Conservation (phyloP, 2,797 vertebrate genomes). For the Pristis pectinata region DNA sequence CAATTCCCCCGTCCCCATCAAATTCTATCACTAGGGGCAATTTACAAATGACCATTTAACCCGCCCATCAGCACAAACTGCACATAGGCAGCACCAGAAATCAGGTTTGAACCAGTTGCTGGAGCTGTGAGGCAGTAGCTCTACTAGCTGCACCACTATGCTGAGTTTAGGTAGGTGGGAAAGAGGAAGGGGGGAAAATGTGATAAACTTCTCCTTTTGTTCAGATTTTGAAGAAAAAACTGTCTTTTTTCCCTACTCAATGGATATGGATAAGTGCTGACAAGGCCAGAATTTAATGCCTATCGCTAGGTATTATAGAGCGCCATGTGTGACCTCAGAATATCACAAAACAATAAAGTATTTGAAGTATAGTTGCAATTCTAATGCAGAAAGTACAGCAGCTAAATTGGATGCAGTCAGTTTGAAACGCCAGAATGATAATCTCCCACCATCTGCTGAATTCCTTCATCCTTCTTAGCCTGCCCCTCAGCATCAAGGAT, state of each 20-base stretch:
- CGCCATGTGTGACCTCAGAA: neutral
- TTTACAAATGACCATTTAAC: no score
- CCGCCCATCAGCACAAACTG: no score
- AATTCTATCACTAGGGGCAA: no score
- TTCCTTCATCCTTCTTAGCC: neutral
- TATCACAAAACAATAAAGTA: neutral
- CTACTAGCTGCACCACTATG: no score
- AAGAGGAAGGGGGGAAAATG: neutral
- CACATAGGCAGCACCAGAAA: no score
- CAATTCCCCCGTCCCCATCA: no score
- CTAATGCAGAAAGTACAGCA: neutral
- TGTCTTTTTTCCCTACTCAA: neutral
- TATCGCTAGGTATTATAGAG: neutral
- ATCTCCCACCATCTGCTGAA: neutral
- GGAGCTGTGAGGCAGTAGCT: no score
- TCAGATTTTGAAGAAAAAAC: neutral
- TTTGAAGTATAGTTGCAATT: neutral
- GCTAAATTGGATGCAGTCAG: neutral
- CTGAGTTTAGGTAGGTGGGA: neutral
- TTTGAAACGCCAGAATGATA: neutral
- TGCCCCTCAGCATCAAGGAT: no score
- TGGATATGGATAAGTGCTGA: no score
- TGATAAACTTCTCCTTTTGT: neutral
- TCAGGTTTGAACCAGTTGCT: no score
- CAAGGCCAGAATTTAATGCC: no score